Evolutionary conservation across 2,797 vertebrate genomes (phyloP), one percentile per base, ranked within the genome.

Genomic region (Nyctibius grandis): DNA sequence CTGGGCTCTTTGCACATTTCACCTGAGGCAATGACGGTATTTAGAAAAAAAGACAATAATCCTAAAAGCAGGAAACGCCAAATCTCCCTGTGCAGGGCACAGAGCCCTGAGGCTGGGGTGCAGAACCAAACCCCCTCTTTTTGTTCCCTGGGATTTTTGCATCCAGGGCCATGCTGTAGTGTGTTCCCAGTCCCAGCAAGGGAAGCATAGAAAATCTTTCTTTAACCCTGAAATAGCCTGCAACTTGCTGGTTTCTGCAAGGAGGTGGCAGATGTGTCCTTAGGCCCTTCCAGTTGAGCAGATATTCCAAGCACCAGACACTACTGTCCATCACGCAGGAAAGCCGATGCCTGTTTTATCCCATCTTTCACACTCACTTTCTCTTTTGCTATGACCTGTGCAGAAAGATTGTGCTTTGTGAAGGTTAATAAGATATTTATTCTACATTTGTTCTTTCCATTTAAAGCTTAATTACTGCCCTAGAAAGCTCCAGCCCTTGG

Each of bases 381-480:
- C 67, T 78, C 36, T 86, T 95, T 60, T 61, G n/a, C 79, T 81
- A 16, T 61, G 68, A 89, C 19, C 76, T 85, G 29, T 63, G 59
- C 76, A 87, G 83, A 79, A 88, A 84, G 47, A 73, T 8, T 51
- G 28, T 54, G 63, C 74, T 87, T 73, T 78, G 51, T 90, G 73
- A 94, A 38, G 34, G 42, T 84, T 95, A 94, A 90, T 76, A 51
- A 84, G 67, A 60, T 81, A 86, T 77, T 81, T 94, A 94, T 91
- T 93, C 65, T 79, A 53, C 47, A 67, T 94, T 82, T 89, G 80
- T 85, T 87, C 50, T 87, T 59, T 91, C 54, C 0, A 38, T 85
- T 95, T 93, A 91, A 88, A 91, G 45, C 70, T 87, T 93, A 94
- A 93, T 96, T 92, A 88, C 70, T 74, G 47, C 67, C 44, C 67